Conservation (phyloP, 2,113 vertebrate genomes). For the Microtus montanus region DNA sequence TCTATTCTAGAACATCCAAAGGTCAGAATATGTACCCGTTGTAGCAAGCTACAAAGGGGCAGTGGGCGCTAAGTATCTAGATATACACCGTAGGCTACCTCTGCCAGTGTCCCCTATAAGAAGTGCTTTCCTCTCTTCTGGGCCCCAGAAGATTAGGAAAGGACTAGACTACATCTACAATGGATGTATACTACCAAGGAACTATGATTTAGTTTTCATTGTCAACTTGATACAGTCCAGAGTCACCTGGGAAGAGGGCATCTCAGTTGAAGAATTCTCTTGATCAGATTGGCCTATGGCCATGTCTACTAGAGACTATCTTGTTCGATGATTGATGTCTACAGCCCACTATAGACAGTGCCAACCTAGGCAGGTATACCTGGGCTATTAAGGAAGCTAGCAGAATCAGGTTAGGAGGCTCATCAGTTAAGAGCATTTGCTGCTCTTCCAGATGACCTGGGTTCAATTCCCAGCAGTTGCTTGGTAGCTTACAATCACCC, state of each 20-base stretch:
- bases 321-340: neutral
- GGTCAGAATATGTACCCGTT: neutral
- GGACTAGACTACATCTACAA: neutral
- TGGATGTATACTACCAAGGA: neutral
- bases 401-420: neutral
- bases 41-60: neutral
- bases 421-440: neutral
- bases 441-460: neutral
- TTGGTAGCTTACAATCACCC: neutral
- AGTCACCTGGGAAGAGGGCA: neutral
- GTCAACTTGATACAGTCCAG: neutral
- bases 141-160: no score
- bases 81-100: no score
- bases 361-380: neutral
- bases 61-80: neutral
- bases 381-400: neutral
- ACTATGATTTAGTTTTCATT: neutral
- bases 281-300: neutral
- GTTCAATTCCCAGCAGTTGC: neutral
- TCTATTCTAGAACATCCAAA: neutral
- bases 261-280: neutral
- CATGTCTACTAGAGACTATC: neutral
- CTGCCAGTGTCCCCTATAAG: neutral
- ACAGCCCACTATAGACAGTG: neutral
- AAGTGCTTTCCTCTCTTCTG: neutral